Evolutionary conservation across 2,888 invertebrate species (phyloP), one percentile per base, ranked within the genome.

Genomic region (Epicampocera succincta): DNA sequence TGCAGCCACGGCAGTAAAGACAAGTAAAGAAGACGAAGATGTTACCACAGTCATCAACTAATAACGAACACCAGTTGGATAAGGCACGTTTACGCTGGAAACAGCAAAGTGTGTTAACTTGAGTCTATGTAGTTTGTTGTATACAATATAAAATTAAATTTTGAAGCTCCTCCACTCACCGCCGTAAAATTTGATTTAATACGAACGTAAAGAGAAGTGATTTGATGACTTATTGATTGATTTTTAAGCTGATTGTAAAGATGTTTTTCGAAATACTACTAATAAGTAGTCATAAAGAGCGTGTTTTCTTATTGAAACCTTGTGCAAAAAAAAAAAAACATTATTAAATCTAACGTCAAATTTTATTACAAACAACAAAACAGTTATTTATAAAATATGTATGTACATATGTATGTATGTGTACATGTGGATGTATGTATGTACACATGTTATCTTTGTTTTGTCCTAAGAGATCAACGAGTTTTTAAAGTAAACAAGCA

Each of bases 11-110:
- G n/a, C 15, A 8, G 44, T 65, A 9, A 13, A 65, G 33, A 48
- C n/a, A 21, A 19, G 19, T 19, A 21, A 50, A 58, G 13, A 54
- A 33, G 8, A 33, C 50, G 42, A 75, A 52, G 75, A 50, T 71
- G 40, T 19, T 48, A 40, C 54, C 12, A 19, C 61, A 17, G 46
- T n/a, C 69, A 60, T 54, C 33, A 46, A 25, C 61, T 19, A 25
- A 9, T 25, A 40, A 56, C 42, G 40, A 42, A 19, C 48, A 69
- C 12, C 46, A 17, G 13, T 46, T 74, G 15, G 56, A 38, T 54
- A 38, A 48, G 38, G 38, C 5, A 50, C 12, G 46, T 15, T 15
- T 12, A 6, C 13, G 13, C 33, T 46, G 46, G 17, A 38, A 63
- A 15, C 25, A 19, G 13, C 40, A 66, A 40, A 3, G 11, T 38